phyloP scores from a whole-genome alignment of 2,797 vertebrate species.

The Eleutherodactylus coqui region DNA sequence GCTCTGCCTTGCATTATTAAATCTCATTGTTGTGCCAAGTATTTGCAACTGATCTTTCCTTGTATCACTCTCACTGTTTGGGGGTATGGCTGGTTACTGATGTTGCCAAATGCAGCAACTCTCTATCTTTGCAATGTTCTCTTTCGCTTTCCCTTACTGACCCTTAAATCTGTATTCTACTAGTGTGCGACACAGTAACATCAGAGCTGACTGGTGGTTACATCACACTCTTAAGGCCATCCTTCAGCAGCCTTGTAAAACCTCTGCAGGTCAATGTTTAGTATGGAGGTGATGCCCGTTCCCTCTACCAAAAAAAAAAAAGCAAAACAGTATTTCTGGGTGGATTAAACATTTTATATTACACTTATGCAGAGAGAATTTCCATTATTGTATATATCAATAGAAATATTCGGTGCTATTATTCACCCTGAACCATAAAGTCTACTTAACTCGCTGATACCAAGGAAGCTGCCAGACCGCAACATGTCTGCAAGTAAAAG shows the following conservation, averaged over 20 bases:
- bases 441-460: slow-evolving; percentile 6
- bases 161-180: slow-evolving; percentile 13
- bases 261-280: slow-evolving; percentile 29
- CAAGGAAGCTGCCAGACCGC: slow-evolving; percentile 17
- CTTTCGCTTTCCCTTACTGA: slow-evolving; percentile 29
- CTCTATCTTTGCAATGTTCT: slow-evolving; percentile 39
- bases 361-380: slow-evolving; percentile 32
- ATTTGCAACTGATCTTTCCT: not conserved
- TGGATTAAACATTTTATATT: slow-evolving; percentile 30
- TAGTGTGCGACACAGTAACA: slow-evolving; percentile 16
- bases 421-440: slow-evolving; percentile 25
- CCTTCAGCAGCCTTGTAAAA: not conserved
- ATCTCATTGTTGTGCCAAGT: not conserved
- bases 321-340: slow-evolving; percentile 56
- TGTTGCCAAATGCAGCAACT: slow-evolving; percentile 24
- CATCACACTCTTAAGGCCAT: not conserved
- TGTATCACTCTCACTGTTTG: not conserved
- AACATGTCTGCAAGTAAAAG: slow-evolving; percentile 6
- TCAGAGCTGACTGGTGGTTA: slow-evolving; percentile 26
- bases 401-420: slow-evolving; percentile 56
- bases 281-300: not conserved
- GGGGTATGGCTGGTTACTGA: slow-evolving; percentile 35
- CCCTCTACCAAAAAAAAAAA: slow-evolving; percentile 18
- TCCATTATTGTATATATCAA: slow-evolving; percentile 47
- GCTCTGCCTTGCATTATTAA: not conserved